Evolutionary conservation across 2,888 invertebrate species (phyloP).

Genomic region (Dexiosoma caninum): DNA sequence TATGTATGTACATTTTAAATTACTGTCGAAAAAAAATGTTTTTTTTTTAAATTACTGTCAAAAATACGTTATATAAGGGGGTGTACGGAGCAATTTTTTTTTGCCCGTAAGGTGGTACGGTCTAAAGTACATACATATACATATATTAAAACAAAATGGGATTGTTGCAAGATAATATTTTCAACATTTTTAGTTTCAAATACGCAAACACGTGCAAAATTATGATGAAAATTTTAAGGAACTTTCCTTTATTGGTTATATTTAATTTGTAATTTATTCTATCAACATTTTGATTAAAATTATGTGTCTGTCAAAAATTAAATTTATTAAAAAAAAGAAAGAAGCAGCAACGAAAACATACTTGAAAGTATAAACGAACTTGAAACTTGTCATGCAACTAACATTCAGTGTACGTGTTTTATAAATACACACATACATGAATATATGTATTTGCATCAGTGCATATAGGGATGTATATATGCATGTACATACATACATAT

Average conservation of each 20-base stretch:
- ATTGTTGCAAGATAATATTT: no score
- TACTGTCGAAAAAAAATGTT: no score
- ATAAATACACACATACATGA: not conserved
- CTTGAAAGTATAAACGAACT: constrained; percentile 40
- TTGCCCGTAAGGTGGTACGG: no score
- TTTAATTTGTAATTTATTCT: not conserved
- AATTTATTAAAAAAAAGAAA: not conserved
- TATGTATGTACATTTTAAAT: no score
- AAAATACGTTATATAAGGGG: no score
- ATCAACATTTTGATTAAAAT: not conserved
- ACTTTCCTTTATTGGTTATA: not conserved
- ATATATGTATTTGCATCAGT: not conserved
- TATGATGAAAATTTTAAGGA: not conserved
- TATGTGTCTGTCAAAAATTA: not conserved
- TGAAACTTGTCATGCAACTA: constrained; percentile 61
- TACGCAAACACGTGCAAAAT: not conserved
- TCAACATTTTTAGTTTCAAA: no score
- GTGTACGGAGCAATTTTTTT: no score
- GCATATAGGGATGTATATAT: not conserved
- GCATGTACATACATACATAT: not conserved
- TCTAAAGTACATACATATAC: no score
- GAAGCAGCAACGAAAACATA: not conserved
- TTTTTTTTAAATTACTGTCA: no score
- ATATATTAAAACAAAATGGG: no score
- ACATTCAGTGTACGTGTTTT: not conserved